These are phyloP conservation scores for Malurus leucopterus DNA, from an alignment of 2,797 vertebrate species.

Conservation along the genomic window DNA sequence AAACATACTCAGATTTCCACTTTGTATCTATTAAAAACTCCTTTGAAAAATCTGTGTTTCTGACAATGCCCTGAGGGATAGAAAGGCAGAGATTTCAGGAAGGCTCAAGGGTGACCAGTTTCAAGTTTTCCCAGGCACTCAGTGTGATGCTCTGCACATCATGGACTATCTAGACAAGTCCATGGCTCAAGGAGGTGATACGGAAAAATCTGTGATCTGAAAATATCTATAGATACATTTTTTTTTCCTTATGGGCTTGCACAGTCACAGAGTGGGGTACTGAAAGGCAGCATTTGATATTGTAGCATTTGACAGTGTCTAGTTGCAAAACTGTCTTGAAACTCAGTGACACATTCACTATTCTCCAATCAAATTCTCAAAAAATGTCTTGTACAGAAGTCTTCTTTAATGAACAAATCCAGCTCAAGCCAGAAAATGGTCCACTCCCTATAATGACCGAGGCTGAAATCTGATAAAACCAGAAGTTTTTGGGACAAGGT, in stretches of 20 bases:
- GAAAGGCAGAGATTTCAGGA: neutral
- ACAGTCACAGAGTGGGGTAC: neutral
- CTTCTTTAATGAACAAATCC: neutral
- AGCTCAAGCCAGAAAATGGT: neutral
- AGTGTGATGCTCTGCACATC: neutral
- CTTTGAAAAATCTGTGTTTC: neutral
- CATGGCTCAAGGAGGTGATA: neutral
- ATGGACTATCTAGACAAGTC: neutral
- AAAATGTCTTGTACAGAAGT: neutral
- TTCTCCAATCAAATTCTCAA: neutral
- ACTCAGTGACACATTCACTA: accelerated
- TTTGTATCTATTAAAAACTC: neutral
- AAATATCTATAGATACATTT: neutral
- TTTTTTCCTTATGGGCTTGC: neutral
- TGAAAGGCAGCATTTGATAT: neutral
- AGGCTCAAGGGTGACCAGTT: neutral
- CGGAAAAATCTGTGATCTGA: neutral
- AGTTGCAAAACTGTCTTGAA: neutral
- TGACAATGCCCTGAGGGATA: neutral
- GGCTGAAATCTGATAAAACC: too few species aligned
- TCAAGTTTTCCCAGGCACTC: neutral
- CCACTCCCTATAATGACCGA: neutral
- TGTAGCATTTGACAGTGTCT: neutral
- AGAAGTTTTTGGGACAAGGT: neutral
- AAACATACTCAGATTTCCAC: constrained; percentile 11